Percentiles rank a stretch among this genome's conserved stretches.
phyloP scores from a whole-genome alignment of 1,140 invertebrate species.

The Acyrthosiphon pisum region DNA sequence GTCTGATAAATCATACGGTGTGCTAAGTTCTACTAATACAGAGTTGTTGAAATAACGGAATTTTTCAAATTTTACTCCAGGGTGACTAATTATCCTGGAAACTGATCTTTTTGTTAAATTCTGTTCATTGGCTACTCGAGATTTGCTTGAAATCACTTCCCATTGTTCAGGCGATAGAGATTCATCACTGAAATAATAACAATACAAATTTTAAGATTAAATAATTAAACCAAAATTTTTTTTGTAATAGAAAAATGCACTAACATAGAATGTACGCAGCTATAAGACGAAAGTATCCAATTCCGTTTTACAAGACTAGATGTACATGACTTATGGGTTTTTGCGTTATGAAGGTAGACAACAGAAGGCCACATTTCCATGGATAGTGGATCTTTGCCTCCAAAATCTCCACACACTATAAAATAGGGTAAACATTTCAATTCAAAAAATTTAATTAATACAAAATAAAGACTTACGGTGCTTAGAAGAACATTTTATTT shows the following conservation, averaged over 20 bases:
- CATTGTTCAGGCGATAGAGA: constrained; percentile 61
- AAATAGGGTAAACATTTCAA: neutral
- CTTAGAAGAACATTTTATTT: constrained; percentile 65
- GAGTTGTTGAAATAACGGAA: constrained; percentile 70
- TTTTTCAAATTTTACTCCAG: constrained; percentile 70
- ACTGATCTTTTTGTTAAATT: constrained; percentile 62
- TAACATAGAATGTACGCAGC: constrained; percentile 66
- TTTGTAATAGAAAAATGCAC: constrained; percentile 7
- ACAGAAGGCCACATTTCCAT: constrained; percentile 68
- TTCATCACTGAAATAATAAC: constrained; percentile 62
- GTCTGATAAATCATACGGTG: constrained; percentile 66
- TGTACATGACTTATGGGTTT: constrained; percentile 67
- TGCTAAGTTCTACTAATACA: constrained; percentile 66
- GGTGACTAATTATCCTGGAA: constrained; percentile 67
- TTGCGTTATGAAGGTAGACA: constrained; percentile 66
- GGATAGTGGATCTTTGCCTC: constrained; percentile 63
- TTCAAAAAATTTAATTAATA: constrained; percentile 21
- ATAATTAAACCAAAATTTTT: neutral
- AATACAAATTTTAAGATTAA: neutral
- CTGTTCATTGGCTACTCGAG: constrained; percentile 62
- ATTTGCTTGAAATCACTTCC: constrained; percentile 65
- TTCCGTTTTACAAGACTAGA: constrained; percentile 69
- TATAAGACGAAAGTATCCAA: constrained; percentile 69
- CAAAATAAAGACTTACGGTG: neutral
- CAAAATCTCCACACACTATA: constrained; percentile 64